Percentiles rank a stretch among this genome's conserved stretches.
These are phyloP conservation scores for Drosophila littoralis DNA, from an alignment of 1,140 invertebrate genomes.

Conservation along the genomic window DNA sequence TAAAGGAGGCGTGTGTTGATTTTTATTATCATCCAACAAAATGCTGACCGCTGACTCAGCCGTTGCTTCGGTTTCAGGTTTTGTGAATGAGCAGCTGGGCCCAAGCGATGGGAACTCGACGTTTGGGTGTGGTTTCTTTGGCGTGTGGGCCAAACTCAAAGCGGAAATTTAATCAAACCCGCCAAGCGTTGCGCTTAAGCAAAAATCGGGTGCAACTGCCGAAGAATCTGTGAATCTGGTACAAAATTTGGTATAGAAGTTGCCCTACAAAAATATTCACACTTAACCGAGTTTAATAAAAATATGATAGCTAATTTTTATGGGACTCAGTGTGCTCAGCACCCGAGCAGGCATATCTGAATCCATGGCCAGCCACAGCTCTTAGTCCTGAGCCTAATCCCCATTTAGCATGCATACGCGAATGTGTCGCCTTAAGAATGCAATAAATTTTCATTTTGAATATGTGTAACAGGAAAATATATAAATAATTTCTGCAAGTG, in stretches of 20 bases:
- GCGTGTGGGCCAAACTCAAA: conserved; percentile 19
- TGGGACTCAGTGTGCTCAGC: conserved; percentile 16
- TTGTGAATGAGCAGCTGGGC: conserved; percentile 37
- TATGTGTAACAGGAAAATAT: conserved; percentile 69
- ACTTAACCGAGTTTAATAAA: conserved; percentile 51
- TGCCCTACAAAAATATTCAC: conserved; percentile 27
- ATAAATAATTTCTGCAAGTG: conserved; percentile 51
- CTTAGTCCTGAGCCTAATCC: conserved; percentile 57
- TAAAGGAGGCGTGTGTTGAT: conserved; percentile 44
- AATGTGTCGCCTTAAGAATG: conserved; percentile 78
- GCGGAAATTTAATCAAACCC: conserved; percentile 35
- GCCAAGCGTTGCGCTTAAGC: background rate
- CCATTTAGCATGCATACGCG: conserved; percentile 75
- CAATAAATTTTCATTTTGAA: conserved; percentile 81
- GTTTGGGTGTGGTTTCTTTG: conserved; percentile 27
- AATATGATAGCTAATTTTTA: conserved; percentile 68
- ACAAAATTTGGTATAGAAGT: background rate
- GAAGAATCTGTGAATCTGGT: background rate
- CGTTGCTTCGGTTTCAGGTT: too few relatives aligned
- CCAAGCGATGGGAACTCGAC: conserved; percentile 1
- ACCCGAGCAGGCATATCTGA: background rate
- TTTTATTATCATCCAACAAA: conserved; percentile 41
- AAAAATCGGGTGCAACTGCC: conserved; percentile 40
- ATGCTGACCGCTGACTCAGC: conserved; percentile 43
- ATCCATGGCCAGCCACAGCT: background rate